Percentiles rank a stretch among this genome's conserved stretches.
Evolutionary conservation across 2,888 invertebrate genomes (phyloP).

Genomic region (Chloromyia formosa): DNA sequence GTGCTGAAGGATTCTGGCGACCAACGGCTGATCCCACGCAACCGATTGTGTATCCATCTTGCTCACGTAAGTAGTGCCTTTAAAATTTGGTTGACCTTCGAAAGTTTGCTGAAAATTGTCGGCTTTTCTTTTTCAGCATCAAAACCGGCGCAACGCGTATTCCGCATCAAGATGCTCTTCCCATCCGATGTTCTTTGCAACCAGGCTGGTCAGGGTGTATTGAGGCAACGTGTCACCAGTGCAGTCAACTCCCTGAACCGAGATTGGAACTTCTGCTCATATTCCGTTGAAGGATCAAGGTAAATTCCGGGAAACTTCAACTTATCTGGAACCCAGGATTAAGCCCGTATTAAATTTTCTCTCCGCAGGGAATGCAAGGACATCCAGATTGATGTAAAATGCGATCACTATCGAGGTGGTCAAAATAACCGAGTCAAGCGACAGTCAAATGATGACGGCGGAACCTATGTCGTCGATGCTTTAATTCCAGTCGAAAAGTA

Average conservation of each 20-base stretch:
- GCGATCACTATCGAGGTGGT: slow-evolving; percentile 75
- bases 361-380: slow-evolving; percentile 85
- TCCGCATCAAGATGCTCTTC: slow-evolving; percentile 93
- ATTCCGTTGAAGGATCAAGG: slow-evolving; percentile 79
- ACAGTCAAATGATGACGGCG: slow-evolving; percentile 74
- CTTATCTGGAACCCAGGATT: background rate
- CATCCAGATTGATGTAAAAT: slow-evolving; percentile 89
- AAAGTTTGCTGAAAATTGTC: slow-evolving; percentile 21
- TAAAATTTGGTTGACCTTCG: too few species aligned
- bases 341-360: background rate
- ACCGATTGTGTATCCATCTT: slow-evolving; percentile 89
- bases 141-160: slow-evolving; percentile 92
- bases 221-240: slow-evolving; percentile 86
- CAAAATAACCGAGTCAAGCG: slow-evolving; percentile 71
- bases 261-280: slow-evolving; percentile 97
- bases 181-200: slow-evolving; percentile 96
- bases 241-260: slow-evolving; percentile 91
- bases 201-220: slow-evolving; percentile 91
- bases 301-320: slow-evolving; percentile 42
- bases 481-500: slow-evolving; percentile 87
- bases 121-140: slow-evolving; percentile 70
- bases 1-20: slow-evolving; percentile 98
- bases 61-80: slow-evolving; percentile 74
- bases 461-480: slow-evolving; percentile 83
- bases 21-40: slow-evolving; percentile 83